Evolutionary conservation across 2,113 vertebrate genomes (phyloP), one percentile per base, ranked within the genome.

Genomic region (Piaya cayana): DNA sequence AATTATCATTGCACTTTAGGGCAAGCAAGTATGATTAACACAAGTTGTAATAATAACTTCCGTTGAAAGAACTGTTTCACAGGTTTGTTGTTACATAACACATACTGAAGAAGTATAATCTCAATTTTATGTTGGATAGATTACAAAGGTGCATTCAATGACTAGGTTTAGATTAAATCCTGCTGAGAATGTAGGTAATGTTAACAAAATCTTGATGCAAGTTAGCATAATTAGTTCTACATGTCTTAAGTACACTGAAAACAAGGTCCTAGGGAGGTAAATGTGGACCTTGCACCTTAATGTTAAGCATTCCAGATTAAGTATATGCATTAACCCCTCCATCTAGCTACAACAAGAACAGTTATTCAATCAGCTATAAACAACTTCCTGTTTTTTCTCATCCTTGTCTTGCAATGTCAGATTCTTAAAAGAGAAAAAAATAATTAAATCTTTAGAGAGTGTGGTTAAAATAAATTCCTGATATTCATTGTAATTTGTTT

Each of bases 361-460:
- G 8, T 16, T 78, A 75, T 63, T 87, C 34, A 39, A 21, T 34
- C 13, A 42, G 8, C 29, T 81, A 32, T 19, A 83, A 65, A 77
- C 5, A 1, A 37, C 78, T 94, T 94, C 43, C 75, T 97, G 74
- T 16, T 88, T 93, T 91, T 71, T 77, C 22, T 45, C 18, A 63
- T 29, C 80, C 95, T 67, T 91, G 78, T 71, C 88, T 97, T 95
- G 96, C 47, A 5, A 49, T 82, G 55, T 82, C 67, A 91, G 23
- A 58, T 77, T 92, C 82, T 97, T 42, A 43, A 18, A 50, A 70
- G 26, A 62, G 18, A 39, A 70, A 12, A 12, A 89, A 12, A 6
- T 62, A 74, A 79, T 39, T 88, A 34, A 55, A 60, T 8, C 3
- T 36, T 81, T 80, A 63, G 9, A 19, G 20, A 82, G 7, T 6